Evolutionary conservation across 2,797 vertebrate species (phyloP), one percentile per base, ranked within the genome.

Genomic region (Anas flavirostris): DNA sequence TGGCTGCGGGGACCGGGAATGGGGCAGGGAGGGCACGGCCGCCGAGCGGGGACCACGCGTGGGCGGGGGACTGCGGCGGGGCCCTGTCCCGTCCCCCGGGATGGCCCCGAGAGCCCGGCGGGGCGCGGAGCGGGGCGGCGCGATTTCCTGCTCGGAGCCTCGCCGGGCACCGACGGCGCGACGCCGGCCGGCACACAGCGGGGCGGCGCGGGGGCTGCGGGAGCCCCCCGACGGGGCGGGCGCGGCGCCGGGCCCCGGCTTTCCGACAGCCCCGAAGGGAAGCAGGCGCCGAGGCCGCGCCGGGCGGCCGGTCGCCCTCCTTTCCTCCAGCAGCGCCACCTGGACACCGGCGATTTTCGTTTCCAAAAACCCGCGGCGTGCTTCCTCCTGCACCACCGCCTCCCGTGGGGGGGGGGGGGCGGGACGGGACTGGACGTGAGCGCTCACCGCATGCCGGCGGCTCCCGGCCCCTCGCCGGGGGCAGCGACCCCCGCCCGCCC

Each of bases 271-370:
- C 10, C 55, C 60, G 23, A 33, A 5, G 16, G 46, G 35, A n/a
- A 19, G 39, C 46, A 48, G 46, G 22, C 46, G 46, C 46, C 46
- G 13, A 26, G 28, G 31, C 39, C 4, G 64, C 33, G 41, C 35
- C 25, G 50, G 28, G 55, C 31, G 18, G 66, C 58, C 68, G 44
- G 44, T 67, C 64, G 64, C 64, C 22, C 64, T 48, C 22, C 46
- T 22, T 48, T 35, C 64, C 64, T 35, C 67, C 44, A 67, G 85
- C 72, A 94, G 94, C 94, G 86, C 91, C 92, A 73, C 86, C 92
- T 91, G 88, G 75, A 73, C 67, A 69, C 52, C 33, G 2, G 9
- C 52, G n/a, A 8, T 35, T 73, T 25, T 48, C 2, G 35, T 22
- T 39, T 48, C 39, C 58, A 18, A 79, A 83, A 69, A 35, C 21